Percentiles rank a stretch among this genome's conserved stretches.
Evolutionary conservation across 2,888 invertebrate genomes (phyloP).

Genomic region (Sarcophaga subvicina): DNA sequence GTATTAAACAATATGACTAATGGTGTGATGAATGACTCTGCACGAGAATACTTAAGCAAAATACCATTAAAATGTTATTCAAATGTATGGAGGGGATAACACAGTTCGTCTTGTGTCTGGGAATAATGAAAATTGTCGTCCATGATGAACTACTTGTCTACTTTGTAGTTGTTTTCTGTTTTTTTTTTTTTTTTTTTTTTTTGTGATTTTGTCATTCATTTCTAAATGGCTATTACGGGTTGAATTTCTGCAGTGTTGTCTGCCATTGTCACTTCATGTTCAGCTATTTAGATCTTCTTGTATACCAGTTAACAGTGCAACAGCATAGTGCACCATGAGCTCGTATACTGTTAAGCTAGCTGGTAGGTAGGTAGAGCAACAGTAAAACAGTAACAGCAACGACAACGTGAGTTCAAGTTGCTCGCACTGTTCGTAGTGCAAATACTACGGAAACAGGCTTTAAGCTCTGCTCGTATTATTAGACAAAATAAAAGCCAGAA

Average conservation of each 20-base stretch:
- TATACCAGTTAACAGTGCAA: constrained; percentile 53
- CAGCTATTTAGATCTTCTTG: constrained; percentile 38
- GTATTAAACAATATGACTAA: too few species aligned
- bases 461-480: constrained; percentile 18
- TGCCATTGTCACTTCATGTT: constrained; percentile 50
- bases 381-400: neutral
- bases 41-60: too few species aligned
- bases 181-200: too few species aligned
- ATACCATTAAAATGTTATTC: too few species aligned
- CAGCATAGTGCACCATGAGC: constrained; percentile 21
- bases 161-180: neutral
- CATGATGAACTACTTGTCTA: neutral
- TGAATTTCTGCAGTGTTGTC: constrained; percentile 26
- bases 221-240: neutral
- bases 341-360: constrained; percentile 21
- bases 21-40: too few species aligned
- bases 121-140: neutral
- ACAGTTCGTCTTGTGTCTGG: neutral
- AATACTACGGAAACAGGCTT: constrained; percentile 23
- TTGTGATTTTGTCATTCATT: neutral
- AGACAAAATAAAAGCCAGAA: constrained; percentile 2
- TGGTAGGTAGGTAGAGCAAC: neutral
- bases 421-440: constrained; percentile 23
- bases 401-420: constrained; percentile 12
- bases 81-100: neutral